These are phyloP conservation scores for Scalopus aquaticus DNA, from an alignment of 2,113 vertebrate species.

Conservation along the genomic window DNA sequence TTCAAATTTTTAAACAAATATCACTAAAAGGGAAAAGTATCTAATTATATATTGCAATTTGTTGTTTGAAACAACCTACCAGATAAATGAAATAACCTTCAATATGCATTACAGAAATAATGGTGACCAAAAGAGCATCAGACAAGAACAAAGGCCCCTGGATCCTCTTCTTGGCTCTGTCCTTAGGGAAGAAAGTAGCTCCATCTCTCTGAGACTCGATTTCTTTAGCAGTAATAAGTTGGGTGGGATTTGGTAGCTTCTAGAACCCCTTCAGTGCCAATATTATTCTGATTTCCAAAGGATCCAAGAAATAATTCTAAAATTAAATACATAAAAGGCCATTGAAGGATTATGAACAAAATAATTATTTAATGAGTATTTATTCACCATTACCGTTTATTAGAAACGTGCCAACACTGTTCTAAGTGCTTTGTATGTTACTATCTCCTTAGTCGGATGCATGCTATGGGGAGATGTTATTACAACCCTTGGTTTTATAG, in stretches of 20 bases:
- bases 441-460: not conserved
- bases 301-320: not conserved
- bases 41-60: not conserved
- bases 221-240: not conserved
- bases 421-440: not conserved
- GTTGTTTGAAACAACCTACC: constrained; percentile 27
- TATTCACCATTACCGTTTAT: not conserved
- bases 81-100: constrained; percentile 19
- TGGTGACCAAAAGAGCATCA: not conserved
- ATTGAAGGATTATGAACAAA: not conserved
- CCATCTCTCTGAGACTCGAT: not conserved
- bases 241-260: not conserved
- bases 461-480: not conserved
- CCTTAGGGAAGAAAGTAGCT: not conserved
- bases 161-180: not conserved
- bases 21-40: not conserved
- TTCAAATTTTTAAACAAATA: too few species aligned
- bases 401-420: not conserved
- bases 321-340: not conserved
- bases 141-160: not conserved
- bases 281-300: constrained; percentile 1
- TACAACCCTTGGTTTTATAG: not conserved
- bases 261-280: not conserved
- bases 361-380: not conserved
- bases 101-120: not conserved